Percentiles rank a stretch among this genome's conserved stretches.
These are phyloP conservation scores for Empidonax alnorum DNA, from an alignment of 2,113 vertebrate genomes.

Conservation along the genomic window DNA sequence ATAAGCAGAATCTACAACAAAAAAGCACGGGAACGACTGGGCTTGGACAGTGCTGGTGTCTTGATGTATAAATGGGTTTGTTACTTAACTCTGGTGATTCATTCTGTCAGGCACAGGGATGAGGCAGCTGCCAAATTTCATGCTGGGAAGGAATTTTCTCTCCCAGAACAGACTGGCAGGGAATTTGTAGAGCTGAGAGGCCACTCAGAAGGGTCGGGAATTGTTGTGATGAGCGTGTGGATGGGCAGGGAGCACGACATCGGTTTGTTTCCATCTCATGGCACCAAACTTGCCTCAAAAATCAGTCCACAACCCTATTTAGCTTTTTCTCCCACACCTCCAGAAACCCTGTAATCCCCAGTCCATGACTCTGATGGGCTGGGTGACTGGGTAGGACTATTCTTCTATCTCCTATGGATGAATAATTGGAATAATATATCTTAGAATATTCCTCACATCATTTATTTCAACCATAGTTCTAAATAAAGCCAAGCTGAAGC, in stretches of 20 bases:
- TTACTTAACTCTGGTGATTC: slow-evolving; percentile 70
- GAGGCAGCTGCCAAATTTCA: slow-evolving; percentile 40
- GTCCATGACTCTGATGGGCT: neutral
- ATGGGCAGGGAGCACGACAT: neutral
- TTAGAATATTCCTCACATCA: neutral
- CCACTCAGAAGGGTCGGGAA: neutral
- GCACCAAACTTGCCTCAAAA: neutral
- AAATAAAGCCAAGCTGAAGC: neutral
- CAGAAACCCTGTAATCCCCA: neutral
- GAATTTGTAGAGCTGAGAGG: neutral
- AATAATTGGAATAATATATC: neutral
- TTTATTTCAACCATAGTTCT: neutral
- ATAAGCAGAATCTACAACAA: neutral
- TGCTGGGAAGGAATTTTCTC: slow-evolving; percentile 30
- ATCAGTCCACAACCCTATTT: neutral
- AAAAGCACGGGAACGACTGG: neutral
- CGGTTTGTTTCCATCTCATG: fast-evolving
- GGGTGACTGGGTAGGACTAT: neutral
- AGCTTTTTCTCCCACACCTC: neutral
- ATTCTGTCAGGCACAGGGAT: slow-evolving; percentile 50
- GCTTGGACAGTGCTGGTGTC: slow-evolving; percentile 37
- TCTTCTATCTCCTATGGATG: neutral
- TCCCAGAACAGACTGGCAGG: slow-evolving; percentile 18
- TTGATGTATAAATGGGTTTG: slow-evolving; percentile 55
- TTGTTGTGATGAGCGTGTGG: neutral